These are phyloP conservation scores for Tipula vernalis DNA, from an alignment of 2,888 invertebrate species.

Conservation along the genomic window DNA sequence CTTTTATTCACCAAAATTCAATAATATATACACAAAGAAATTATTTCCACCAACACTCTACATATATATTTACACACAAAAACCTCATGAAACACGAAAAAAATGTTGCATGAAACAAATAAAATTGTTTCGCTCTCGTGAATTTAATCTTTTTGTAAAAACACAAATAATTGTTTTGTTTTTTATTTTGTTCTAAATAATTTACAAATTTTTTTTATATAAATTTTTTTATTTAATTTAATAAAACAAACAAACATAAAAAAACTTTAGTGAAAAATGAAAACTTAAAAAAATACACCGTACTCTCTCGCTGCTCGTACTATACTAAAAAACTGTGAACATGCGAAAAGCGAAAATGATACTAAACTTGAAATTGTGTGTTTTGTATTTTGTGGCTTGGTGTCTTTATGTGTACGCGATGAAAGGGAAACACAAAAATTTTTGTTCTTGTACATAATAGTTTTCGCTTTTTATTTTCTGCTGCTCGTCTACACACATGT, in stretches of 20 bases:
- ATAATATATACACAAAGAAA: not conserved
- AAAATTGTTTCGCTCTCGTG: not conserved
- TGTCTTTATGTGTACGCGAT: not conserved
- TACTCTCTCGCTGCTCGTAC: conserved; percentile 15
- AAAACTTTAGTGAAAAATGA: conserved; percentile 5
- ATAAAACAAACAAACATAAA: conserved; percentile 5
- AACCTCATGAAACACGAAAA: not conserved
- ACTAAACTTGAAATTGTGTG: conserved; percentile 22
- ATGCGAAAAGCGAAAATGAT: conserved; percentile 35
- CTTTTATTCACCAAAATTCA: not conserved
- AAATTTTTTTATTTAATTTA: not conserved
- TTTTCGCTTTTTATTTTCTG: not conserved
- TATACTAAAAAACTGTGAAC: conserved; percentile 25
- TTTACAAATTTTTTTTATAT: not conserved
- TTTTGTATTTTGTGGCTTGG: too few relatives aligned
- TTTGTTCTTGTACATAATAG: not conserved
- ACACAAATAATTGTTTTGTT: not conserved
- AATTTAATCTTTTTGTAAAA: not conserved
- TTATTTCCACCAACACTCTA: not conserved
- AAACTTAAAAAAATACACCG: conserved; percentile 12
- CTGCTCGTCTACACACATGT: not conserved
- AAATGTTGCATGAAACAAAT: not conserved
- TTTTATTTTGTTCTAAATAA: not conserved
- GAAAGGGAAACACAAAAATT: not conserved
- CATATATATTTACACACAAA: not conserved